These are phyloP conservation scores for Polypedilum vanderplanki DNA, from an alignment of 1,140 invertebrate genomes.

Conservation along the genomic window DNA sequence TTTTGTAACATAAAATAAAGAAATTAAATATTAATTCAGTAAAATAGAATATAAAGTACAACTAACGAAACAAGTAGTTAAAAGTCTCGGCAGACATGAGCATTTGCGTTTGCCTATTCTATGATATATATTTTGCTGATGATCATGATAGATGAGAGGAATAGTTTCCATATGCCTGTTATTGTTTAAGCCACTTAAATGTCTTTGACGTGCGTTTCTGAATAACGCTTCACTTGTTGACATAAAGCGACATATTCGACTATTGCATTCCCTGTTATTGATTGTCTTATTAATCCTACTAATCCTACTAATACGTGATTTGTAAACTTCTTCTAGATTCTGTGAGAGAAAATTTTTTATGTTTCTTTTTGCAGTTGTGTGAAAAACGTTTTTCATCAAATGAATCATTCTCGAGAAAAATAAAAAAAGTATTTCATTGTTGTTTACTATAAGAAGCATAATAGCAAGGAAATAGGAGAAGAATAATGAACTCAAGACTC, in stretches of 20 bases:
- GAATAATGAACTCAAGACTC: neutral
- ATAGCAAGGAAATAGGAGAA: neutral
- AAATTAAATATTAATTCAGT: too few relatives aligned
- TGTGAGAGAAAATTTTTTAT: constrained; percentile 22
- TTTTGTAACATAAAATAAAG: neutral
- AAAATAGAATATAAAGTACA: neutral
- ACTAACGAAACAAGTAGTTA: constrained; percentile 21
- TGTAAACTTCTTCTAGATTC: neutral
- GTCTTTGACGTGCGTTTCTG: neutral
- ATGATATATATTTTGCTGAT: neutral
- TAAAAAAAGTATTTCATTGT: constrained; percentile 2
- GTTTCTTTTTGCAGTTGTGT: neutral
- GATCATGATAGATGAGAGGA: constrained; percentile 7
- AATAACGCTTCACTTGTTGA: neutral
- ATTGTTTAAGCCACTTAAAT: constrained; percentile 24
- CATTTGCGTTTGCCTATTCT: constrained; percentile 23
- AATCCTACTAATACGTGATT: constrained; percentile 23
- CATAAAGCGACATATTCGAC: constrained; percentile 10
- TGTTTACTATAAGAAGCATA: neutral
- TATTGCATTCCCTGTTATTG: constrained; percentile 26
- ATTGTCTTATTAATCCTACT: constrained; percentile 23
- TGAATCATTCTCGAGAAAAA: neutral
- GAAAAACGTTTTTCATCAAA: constrained; percentile 23
- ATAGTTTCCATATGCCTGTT: neutral
- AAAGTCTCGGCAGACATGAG: constrained; percentile 23